Base-by-base conservation (phyloP, 2,113 vertebrate species). In the Myrmecophaga tridactyla region DNA sequence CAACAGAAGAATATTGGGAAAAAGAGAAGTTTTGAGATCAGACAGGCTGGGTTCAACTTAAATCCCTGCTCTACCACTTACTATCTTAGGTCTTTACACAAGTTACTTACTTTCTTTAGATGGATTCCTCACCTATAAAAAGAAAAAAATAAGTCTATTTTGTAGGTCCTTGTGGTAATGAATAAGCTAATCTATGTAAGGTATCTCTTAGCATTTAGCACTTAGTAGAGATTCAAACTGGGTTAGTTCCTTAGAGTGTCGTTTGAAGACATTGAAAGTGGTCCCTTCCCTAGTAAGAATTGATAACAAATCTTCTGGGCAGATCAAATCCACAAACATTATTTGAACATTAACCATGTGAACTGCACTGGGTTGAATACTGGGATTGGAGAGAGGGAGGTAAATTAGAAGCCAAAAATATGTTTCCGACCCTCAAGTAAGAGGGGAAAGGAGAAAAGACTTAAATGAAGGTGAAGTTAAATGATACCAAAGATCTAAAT, bases 381-480 rank as follows among this genome's bases (percentile, higher is more conserved):
- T 78, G 77, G 31, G 15, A n/a, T 12, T 48, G 18, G 60, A 84
- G 63, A 23, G 31, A 77, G 43, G 31, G 7, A 8, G 20, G 8
- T 78, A 23, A 77, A 81, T 93, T 80, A 87, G 46, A 93, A 93
- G 53, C 25, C 62, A 87, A 87, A 90, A 60, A 85, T 10, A 63
- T 29, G 17, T 80, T 86, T 89, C 29, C 34, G 94, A 13, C 23
- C 12, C 31, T 88, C 10, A 39, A 88, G 87, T 51, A 69, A 17
- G 41, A 89, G n/a, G 20, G 18, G 21, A 90, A 76, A 82, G 46
- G 39, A 93, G 48, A 81, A 88, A 83, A 92, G 29, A 83, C 34
- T 92, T 56, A 92, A 84, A 78, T 65, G 70, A 67, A 88, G 20
- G 51, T 94, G 77, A 89, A 89, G 46, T 85, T 80, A 75, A 93